These are phyloP conservation scores for Diarsia brunnea DNA, from an alignment of 2,888 invertebrate species.

Conservation along the genomic window DNA sequence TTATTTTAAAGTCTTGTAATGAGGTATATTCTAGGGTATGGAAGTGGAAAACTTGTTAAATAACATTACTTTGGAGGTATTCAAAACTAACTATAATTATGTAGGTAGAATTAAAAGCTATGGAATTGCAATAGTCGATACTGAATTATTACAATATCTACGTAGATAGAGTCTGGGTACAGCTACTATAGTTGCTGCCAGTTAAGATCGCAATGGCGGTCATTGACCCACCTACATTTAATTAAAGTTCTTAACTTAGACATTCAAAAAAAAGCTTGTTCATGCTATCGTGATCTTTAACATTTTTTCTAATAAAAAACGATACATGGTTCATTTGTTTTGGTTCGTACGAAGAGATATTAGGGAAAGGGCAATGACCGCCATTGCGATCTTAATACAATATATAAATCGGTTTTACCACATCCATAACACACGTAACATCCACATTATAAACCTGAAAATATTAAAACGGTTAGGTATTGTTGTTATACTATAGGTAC, in stretches of 20 bases:
- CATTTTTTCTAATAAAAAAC: too few relatives aligned
- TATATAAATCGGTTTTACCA: constrained; percentile 72
- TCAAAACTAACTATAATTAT: not conserved
- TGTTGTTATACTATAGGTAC: not conserved
- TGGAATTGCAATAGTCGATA: not conserved
- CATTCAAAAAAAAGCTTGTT: too few relatives aligned
- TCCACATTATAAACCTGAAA: constrained; percentile 84
- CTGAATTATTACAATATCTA: not conserved
- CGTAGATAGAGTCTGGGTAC: too few relatives aligned
- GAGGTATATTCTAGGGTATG: not conserved
- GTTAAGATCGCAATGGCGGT: too few relatives aligned
- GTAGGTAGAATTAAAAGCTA: not conserved
- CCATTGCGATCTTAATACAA: too few relatives aligned
- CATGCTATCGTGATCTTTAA: too few relatives aligned
- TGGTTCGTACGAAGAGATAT: too few relatives aligned
- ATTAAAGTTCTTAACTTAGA: too few relatives aligned
- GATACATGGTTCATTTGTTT: too few relatives aligned
- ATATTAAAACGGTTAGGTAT: constrained; percentile 1
- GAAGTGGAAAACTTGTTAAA: not conserved
- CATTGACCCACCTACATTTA: too few relatives aligned
- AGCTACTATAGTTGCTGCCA: not conserved
- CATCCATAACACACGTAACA: constrained; percentile 80
- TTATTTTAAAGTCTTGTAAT: not conserved
- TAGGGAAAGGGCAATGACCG: too few relatives aligned
- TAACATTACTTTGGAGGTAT: not conserved